Evolutionary conservation across 2,113 vertebrate genomes (phyloP), one percentile per base, ranked within the genome.

Genomic region (Oxyura jamaicensis): DNA sequence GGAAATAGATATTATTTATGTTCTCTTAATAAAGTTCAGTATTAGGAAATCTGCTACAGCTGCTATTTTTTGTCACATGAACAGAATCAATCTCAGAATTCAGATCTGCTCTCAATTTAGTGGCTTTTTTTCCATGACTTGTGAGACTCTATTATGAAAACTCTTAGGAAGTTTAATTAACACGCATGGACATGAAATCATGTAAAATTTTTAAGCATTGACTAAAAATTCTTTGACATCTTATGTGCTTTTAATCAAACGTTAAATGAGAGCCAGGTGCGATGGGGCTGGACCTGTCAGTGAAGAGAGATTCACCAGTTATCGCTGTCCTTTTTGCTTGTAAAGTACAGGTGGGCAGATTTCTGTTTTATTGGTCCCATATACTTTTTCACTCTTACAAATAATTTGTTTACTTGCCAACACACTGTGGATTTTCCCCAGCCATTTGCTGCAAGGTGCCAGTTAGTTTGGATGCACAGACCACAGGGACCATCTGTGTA

Each of bases 181-280:
- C 25, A 15, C 42, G 20, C 23, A 60, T 0, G 0, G n/a, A 5
- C 3, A 41, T 53, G 19, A 28, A 65, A 46, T 41, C 5, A 46
- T 5, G 6, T 33, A 79, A 79, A 65, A 53, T 5, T 44, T 50
- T 33, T 3, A 68, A 78, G 25, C 33, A 10, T 36, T 78, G 22
- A 46, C 55, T 39, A 22, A 58, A 44, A 68, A 52, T 23, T 44
- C 42, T 10, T 56, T 73, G 31, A 83, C 62, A 29, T 74, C 1
- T 0, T 13, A 25, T 36, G 33, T 69, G 14, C 83, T 67, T 69
- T 46, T 60, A 68, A 78, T 12, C 8, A 59, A 58, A 65, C 0
- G 0, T 62, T 74, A 52, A 59, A 2, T 13, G 42, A 68, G 25
- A 82, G 15, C 15, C 23, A 42, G 26, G 28, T 67, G 23, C 14